Conservation (phyloP, 2,113 vertebrate species). For the Silurus asotus region DNA sequence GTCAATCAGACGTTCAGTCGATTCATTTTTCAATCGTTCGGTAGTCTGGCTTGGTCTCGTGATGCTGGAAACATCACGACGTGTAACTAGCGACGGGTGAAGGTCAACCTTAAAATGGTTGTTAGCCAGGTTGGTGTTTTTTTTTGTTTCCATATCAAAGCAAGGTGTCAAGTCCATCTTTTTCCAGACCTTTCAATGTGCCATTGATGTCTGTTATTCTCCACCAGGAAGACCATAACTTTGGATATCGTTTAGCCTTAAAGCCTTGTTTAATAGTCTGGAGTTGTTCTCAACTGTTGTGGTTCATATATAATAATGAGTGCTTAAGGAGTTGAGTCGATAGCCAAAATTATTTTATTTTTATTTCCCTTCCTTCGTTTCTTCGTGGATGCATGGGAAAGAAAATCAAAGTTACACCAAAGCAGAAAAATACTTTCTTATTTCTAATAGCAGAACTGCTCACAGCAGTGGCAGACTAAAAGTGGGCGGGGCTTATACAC, state of each 20-base stretch:
- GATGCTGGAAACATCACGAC: background rate
- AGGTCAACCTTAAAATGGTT: background rate
- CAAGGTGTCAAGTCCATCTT: background rate
- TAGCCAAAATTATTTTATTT: background rate
- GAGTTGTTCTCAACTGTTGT: background rate
- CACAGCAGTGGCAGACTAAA: too few relatives aligned
- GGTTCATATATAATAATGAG: background rate
- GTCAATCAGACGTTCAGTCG: conserved; percentile 37
- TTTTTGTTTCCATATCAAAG: background rate
- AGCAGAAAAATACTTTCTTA: too few relatives aligned
- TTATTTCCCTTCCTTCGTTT: too few relatives aligned
- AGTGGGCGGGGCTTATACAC: too few relatives aligned
- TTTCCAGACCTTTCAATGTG: background rate
- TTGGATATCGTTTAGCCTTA: background rate
- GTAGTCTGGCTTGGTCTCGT: background rate
- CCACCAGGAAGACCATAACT: background rate
- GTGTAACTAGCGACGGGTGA: background rate
- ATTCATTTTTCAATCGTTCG: conserved; percentile 23
- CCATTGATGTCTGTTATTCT: background rate
- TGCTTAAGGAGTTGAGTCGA: background rate
- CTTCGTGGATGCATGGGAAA: too few relatives aligned
- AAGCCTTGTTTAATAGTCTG: background rate
- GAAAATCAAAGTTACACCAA: too few relatives aligned
- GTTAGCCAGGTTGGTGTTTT: background rate
- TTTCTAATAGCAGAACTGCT: too few relatives aligned